Evolutionary conservation across 2,113 vertebrate species (phyloP).

Genomic region (Trichechus manatus): DNA sequence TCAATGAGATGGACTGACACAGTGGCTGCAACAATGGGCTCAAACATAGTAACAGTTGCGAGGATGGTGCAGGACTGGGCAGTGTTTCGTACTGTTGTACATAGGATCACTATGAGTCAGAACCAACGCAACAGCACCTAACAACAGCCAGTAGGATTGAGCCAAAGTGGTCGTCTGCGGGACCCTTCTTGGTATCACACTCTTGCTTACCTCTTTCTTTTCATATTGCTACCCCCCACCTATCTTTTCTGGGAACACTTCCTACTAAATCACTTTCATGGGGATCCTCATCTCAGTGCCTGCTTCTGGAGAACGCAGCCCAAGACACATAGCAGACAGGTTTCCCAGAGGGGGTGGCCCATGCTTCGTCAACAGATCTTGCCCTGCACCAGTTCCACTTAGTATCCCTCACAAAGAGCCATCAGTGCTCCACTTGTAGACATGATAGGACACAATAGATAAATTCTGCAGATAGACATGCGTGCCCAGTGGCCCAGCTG

Average conservation of each 20-base stretch:
- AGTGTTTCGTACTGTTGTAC: too few species aligned
- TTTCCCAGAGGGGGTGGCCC: background rate
- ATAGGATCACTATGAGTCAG: too few species aligned
- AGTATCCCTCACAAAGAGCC: background rate
- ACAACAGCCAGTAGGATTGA: background rate
- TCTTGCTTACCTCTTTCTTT: background rate
- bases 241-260: background rate
- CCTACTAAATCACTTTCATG: slow-evolving; percentile 11
- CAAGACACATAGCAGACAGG: background rate
- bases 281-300: background rate
- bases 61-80: too few species aligned
- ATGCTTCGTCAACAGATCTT: background rate
- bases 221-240: background rate
- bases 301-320: background rate
- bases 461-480: background rate
- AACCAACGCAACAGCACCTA: background rate
- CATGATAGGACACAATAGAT: background rate
- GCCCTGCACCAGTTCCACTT: background rate
- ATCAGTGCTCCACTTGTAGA: background rate
- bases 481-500: background rate
- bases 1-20: too few species aligned
- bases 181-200: background rate
- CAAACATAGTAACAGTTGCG: too few species aligned
- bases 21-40: too few species aligned
- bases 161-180: background rate